Conservation (phyloP, 92 coral and sea anemone species). For the Palythoa caribaeorum region DNA sequence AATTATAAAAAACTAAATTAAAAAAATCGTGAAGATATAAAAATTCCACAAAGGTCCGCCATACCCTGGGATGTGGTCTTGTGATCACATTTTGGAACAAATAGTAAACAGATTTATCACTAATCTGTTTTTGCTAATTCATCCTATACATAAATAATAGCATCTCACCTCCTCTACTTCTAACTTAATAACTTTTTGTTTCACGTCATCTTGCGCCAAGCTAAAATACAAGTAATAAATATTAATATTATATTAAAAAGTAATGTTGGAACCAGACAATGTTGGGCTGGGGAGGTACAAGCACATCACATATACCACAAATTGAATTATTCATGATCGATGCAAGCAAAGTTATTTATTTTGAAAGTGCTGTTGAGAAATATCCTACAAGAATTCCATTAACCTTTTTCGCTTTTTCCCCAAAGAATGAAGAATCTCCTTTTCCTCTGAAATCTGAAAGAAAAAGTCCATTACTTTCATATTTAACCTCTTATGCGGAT, state of each 20-base stretch:
- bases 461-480: background rate
- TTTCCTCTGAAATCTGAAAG: conserved; percentile 27
- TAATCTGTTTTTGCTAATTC: background rate
- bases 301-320: background rate
- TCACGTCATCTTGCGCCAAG: background rate
- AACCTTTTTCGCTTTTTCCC: conserved; percentile 24
- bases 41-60: background rate
- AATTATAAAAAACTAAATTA: background rate
- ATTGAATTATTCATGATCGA: too few species aligned
- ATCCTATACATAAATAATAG: background rate
- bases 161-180: background rate
- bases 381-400: conserved; percentile 13
- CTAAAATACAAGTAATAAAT: background rate
- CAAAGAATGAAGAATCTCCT: conserved; percentile 21
- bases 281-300: background rate
- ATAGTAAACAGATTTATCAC: background rate
- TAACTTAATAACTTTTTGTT: background rate
- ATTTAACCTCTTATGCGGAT: background rate
- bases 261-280: background rate
- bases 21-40: background rate
- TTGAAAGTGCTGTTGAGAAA: background rate
- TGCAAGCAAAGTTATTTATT: too few species aligned
- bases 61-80: background rate
- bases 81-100: background rate
- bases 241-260: background rate